Evolutionary conservation across 1,140 invertebrate species (phyloP).

Genomic region (Pentalonia nigronervosa): DNA sequence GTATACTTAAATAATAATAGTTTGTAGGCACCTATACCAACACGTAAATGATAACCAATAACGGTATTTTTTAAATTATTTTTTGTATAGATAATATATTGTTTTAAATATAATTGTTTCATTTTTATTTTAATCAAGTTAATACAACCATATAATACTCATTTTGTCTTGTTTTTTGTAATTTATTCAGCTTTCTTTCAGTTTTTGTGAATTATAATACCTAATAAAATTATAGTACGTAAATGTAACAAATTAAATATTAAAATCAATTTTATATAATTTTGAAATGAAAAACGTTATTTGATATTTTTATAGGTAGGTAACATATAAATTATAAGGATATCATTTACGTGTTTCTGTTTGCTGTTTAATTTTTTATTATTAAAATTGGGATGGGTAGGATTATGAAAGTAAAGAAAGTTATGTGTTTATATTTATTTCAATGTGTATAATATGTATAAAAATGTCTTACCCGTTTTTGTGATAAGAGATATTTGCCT

Average conservation of each 20-base stretch:
- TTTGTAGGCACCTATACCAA: neutral
- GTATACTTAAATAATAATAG: neutral
- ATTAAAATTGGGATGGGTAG: neutral
- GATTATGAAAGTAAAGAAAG: neutral
- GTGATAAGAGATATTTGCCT: slow-evolving; percentile 1
- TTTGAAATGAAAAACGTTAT: neutral
- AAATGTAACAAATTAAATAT: neutral
- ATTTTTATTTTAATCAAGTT: too few relatives aligned
- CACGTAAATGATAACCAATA: neutral
- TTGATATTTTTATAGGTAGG: neutral
- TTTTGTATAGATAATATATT: neutral
- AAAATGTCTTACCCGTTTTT: slow-evolving; percentile 16
- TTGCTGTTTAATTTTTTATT: neutral
- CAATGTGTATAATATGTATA: neutral
- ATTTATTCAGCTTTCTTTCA: too few relatives aligned
- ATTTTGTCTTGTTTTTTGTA: too few relatives aligned
- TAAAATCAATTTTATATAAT: neutral
- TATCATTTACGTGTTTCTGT: too few relatives aligned
- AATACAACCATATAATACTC: too few relatives aligned
- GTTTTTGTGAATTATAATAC: too few relatives aligned
- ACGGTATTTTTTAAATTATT: neutral
- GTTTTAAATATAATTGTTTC: neutral
- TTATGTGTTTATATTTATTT: neutral
- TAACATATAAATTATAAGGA: too few relatives aligned
- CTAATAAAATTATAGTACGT: neutral